Evolutionary conservation across 2,113 vertebrate species (phyloP).

Genomic region (Fulmarus glacialis): DNA sequence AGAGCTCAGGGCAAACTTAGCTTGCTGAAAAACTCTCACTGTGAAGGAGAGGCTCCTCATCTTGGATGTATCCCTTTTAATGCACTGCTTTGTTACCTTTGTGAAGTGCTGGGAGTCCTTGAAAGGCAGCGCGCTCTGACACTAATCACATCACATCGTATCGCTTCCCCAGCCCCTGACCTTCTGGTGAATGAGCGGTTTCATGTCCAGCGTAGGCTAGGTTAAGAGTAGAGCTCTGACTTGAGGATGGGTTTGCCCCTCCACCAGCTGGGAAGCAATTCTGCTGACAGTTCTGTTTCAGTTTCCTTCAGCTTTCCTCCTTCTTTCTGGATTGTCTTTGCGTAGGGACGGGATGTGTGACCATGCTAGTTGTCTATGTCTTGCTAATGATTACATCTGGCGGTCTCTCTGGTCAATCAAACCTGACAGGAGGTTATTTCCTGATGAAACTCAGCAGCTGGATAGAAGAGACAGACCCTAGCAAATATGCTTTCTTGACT

Average conservation of each 20-base stretch:
- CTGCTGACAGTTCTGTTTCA: neutral
- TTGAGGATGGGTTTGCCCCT: neutral
- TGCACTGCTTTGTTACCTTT: neutral
- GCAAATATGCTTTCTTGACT: neutral
- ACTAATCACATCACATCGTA: neutral
- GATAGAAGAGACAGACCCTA: neutral
- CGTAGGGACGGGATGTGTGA: neutral
- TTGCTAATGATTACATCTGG: neutral
- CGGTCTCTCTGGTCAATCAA: neutral
- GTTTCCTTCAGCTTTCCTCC: neutral
- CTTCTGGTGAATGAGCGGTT: neutral
- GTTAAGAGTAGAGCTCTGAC: neutral
- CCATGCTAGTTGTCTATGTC: neutral
- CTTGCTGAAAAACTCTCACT: neutral
- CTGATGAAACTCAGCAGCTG: slow-evolving; percentile 2
- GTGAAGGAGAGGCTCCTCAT: neutral
- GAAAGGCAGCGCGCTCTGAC: neutral
- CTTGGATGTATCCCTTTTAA: neutral
- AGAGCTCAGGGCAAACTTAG: neutral
- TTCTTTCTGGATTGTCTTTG: neutral
- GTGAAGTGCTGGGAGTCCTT: neutral
- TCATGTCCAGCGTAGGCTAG: neutral
- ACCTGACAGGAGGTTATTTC: slow-evolving; percentile 24
- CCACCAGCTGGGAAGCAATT: neutral
- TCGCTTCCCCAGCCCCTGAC: neutral